These are phyloP conservation scores for Rhyacophila brunnea DNA, from an alignment of 1,140 invertebrate species.

Conservation along the genomic window DNA sequence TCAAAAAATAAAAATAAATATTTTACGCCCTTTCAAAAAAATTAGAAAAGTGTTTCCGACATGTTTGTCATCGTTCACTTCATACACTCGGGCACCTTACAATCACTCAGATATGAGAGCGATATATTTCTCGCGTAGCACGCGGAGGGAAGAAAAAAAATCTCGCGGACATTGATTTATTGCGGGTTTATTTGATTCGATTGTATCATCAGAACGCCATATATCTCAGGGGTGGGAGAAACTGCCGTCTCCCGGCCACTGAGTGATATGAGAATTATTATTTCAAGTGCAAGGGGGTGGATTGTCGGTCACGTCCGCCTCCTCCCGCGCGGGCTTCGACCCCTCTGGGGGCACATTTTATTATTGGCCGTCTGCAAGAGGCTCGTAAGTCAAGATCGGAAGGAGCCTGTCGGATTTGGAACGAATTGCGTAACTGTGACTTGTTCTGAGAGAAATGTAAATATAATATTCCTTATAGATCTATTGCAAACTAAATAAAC, in stretches of 20 bases:
- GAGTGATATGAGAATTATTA: constrained; percentile 37
- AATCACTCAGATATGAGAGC: constrained; percentile 13
- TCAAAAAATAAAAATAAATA: too few relatives aligned
- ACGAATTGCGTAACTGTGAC: constrained; percentile 13
- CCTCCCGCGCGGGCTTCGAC: constrained; percentile 18
- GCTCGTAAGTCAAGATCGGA: constrained; percentile 5
- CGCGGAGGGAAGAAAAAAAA: constrained; percentile 10
- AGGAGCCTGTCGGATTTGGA: constrained; percentile 3
- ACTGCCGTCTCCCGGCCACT: not conserved
- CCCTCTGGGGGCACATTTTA: constrained; percentile 16
- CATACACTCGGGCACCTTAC: not conserved
- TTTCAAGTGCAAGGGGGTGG: constrained; percentile 29
- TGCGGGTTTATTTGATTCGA: constrained; percentile 37
- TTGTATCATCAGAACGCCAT: constrained; percentile 36
- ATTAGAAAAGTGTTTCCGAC: too few relatives aligned
- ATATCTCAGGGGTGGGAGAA: constrained; percentile 20
- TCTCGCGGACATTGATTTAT: constrained; percentile 35
- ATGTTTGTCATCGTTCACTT: too few relatives aligned
- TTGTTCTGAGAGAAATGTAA: constrained; percentile 20
- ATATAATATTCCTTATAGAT: too few relatives aligned
- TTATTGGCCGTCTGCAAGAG: constrained; percentile 14
- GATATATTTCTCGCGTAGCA: not conserved
- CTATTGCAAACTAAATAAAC: too few relatives aligned
- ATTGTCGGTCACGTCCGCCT: constrained; percentile 30
- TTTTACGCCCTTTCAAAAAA: too few relatives aligned